Conservation (phyloP, 1,140 invertebrate genomes). For the Metopolophium dirhodum region DNA sequence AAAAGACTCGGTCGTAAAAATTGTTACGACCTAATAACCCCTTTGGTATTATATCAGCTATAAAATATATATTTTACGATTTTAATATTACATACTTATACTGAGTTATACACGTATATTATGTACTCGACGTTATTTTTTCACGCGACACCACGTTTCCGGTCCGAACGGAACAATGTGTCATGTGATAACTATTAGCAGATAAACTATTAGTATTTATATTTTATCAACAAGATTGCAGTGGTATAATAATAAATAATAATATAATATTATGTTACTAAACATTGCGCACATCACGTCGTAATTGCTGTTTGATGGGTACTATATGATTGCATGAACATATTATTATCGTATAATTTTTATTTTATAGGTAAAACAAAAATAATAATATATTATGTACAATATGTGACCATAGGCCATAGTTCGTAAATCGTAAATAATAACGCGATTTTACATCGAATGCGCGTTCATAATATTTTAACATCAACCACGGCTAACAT, state of each 20-base stretch:
- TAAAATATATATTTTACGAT: constrained; percentile 7
- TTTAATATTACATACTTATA: neutral
- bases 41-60: neutral
- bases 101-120: neutral
- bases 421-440: neutral
- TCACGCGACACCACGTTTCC: neutral
- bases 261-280: neutral
- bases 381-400: neutral
- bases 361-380: neutral
- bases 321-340: neutral
- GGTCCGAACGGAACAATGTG: neutral
- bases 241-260: neutral
- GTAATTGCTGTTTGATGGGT: neutral
- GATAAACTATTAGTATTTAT: neutral
- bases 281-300: neutral
- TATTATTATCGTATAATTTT: neutral
- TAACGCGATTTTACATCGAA: neutral
- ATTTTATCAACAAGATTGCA: neutral
- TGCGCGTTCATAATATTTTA: neutral
- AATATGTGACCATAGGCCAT: neutral
- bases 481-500: neutral
- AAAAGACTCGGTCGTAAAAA: constrained; percentile 8
- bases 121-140: neutral
- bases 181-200: neutral
- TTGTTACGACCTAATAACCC: constrained; percentile 27